A percentile compares a stretch with the other conserved stretches of the same genome.
Conservation (phyloP, 1,140 invertebrate species). For the Harlomillsia oculata region DNA sequence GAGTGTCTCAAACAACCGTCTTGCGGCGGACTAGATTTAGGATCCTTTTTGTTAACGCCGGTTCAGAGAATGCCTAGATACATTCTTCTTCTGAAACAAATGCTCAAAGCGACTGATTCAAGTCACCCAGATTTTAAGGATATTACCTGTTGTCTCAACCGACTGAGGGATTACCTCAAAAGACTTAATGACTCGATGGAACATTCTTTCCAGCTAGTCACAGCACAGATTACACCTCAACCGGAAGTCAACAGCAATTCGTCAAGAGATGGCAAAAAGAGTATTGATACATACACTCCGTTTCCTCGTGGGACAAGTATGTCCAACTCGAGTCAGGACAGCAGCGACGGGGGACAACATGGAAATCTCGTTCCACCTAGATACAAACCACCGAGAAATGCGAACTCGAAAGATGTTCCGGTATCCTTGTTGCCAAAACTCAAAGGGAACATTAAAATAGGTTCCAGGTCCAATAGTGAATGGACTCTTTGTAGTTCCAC, state of each 20-base stretch:
- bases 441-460: slow-evolving; percentile 20
- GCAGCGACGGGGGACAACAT: slow-evolving; percentile 19
- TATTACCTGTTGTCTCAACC: slow-evolving; percentile 37
- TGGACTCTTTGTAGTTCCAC: slow-evolving; percentile 21
- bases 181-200: slow-evolving; percentile 42
- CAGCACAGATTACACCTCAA: slow-evolving; percentile 34
- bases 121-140: slow-evolving; percentile 39
- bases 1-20: slow-evolving; percentile 37
- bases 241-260: slow-evolving; percentile 11
- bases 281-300: not conserved
- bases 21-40: slow-evolving; percentile 39
- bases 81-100: slow-evolving; percentile 41
- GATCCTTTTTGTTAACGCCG: slow-evolving; percentile 40
- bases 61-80: slow-evolving; percentile 42
- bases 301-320: slow-evolving; percentile 12
- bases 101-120: slow-evolving; percentile 39
- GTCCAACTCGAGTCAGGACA: slow-evolving; percentile 17
- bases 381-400: too few relatives aligned
- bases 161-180: slow-evolving; percentile 39
- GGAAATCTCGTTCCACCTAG: too few relatives aligned
- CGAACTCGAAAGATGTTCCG: too few relatives aligned
- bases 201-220: slow-evolving; percentile 40
- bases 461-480: slow-evolving; percentile 26
- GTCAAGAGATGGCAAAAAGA: slow-evolving; percentile 18
- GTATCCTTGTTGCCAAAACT: too few relatives aligned